A percentile compares a stretch with the other conserved stretches of the same genome.
Evolutionary conservation across 2,888 invertebrate species (phyloP).

Genomic region (Chironomus riparius): DNA sequence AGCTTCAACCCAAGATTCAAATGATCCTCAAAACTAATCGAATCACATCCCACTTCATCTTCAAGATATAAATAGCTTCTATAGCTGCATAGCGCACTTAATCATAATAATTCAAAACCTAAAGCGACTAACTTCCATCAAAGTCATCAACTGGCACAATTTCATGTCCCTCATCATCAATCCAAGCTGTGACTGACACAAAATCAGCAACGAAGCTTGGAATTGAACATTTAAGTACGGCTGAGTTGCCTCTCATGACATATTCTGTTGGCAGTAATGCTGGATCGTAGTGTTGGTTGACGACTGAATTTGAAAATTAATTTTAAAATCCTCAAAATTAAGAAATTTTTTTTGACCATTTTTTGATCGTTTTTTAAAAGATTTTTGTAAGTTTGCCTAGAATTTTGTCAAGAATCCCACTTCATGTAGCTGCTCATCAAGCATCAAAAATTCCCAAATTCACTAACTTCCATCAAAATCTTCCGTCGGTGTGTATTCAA

Average conservation of each 20-base stretch:
- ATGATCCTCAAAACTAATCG: not conserved
- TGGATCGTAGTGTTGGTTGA: conserved; percentile 63
- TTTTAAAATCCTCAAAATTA: not conserved
- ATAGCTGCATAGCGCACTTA: not conserved
- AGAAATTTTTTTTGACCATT: too few relatives aligned
- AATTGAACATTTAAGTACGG: conserved; percentile 62
- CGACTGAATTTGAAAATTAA: conserved; percentile 44
- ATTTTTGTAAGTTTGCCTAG: too few relatives aligned
- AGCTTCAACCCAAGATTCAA: too few relatives aligned
- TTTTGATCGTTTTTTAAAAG: too few relatives aligned
- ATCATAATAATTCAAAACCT: not conserved
- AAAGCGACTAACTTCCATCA: not conserved
- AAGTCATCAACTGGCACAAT: conserved; percentile 31
- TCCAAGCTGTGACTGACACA: conserved; percentile 61
- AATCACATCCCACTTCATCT: not conserved
- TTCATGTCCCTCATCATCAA: conserved; percentile 55
- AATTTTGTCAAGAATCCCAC: not conserved
- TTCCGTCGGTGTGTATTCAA: conserved; percentile 35
- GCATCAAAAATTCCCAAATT: not conserved
- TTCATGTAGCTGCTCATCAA: not conserved
- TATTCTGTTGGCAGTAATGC: too few relatives aligned
- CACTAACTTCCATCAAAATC: not conserved
- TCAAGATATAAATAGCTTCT: not conserved
- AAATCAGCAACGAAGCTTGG: conserved; percentile 67
- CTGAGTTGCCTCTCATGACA: conserved; percentile 63